Conservation (phyloP, 1,140 invertebrate species). For the Lycorma delicatula region DNA sequence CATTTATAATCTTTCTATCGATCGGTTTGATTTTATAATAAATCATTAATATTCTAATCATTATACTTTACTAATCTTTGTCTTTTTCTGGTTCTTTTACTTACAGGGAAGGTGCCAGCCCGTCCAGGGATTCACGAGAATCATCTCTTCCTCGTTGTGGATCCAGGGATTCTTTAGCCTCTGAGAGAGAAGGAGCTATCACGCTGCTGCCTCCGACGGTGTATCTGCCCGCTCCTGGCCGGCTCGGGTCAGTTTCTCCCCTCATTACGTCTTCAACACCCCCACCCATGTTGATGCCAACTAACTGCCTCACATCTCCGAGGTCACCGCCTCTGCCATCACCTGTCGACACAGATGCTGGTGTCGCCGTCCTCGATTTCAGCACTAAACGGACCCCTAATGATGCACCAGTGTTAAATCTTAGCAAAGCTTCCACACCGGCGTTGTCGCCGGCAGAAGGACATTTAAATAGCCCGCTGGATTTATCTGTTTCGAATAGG, state of each 20-base stretch:
- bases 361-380: conserved; percentile 65
- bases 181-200: conserved; percentile 48
- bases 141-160: conserved; percentile 52
- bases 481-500: conserved; percentile 65
- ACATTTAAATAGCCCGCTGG: conserved; percentile 62
- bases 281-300: conserved; percentile 43
- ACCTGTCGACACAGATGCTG: conserved; percentile 44
- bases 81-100: too few relatives aligned
- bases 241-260: conserved; percentile 46
- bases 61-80: too few relatives aligned
- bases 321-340: conserved; percentile 37
- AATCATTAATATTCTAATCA: too few relatives aligned
- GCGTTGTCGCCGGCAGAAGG: conserved; percentile 37
- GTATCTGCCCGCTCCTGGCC: not conserved
- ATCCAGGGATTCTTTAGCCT: conserved; percentile 57
- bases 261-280: conserved; percentile 51
- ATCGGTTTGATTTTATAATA: too few relatives aligned
- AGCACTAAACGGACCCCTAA: conserved; percentile 52
- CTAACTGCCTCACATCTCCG: conserved; percentile 36
- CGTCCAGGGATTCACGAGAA: conserved; percentile 64
- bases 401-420: conserved; percentile 49
- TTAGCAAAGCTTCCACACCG: conserved; percentile 45
- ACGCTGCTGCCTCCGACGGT: conserved; percentile 18
- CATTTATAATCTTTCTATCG: too few relatives aligned
- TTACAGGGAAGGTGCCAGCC: conserved; percentile 62